Base-by-base conservation (phyloP, 2,113 vertebrate species). In the Herpetotheres cachinnans region DNA sequence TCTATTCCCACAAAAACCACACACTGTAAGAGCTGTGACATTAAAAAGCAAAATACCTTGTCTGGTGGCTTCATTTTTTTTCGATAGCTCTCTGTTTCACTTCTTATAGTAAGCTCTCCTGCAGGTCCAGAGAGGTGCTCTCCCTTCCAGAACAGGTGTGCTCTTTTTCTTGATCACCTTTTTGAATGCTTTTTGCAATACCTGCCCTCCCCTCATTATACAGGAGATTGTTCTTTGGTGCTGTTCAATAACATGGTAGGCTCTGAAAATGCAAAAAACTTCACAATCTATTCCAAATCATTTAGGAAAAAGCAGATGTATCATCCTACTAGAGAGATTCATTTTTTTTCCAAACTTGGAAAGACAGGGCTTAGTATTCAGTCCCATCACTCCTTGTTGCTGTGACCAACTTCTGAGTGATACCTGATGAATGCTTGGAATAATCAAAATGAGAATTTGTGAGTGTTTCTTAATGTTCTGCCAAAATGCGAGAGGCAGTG, bases 241-340 rank as follows among this genome's bases (percentile, higher is more conserved):
- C 70, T 95, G 91, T 90, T 97, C 95, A 96, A 55, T 85, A 93
- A 89, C 74, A 93, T 77, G 89, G 94, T 49, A 96, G 89, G 65
- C 78, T 96, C 96, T 97, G 95, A 59, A 95, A 96, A 96, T 96
- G 95, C 86, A 97, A 97, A 95, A 93, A 87, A 89, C 94, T 97
- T 96, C 78, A 94, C 93, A 93, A 82, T 95, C 95, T 94, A 87
- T 93, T 96, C 79, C 89, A 94, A 47, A 79, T 95, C 46, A 63
- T 80, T 82, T 90, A 80, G 38, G 93, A 91, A 90, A 78, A 69
- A 91, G 91, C 22, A 94, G 86, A 66, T 85, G 62, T 88, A 95
- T 89, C 58, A 95, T n/a, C 81, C 94, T 87, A 89, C 49, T n/a
- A 71, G 32, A 95, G 66, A 85, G 65, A 91, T 62, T 67, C 13